Evolutionary conservation across 2,113 vertebrate genomes (phyloP).

Genomic region (Grus americana): DNA sequence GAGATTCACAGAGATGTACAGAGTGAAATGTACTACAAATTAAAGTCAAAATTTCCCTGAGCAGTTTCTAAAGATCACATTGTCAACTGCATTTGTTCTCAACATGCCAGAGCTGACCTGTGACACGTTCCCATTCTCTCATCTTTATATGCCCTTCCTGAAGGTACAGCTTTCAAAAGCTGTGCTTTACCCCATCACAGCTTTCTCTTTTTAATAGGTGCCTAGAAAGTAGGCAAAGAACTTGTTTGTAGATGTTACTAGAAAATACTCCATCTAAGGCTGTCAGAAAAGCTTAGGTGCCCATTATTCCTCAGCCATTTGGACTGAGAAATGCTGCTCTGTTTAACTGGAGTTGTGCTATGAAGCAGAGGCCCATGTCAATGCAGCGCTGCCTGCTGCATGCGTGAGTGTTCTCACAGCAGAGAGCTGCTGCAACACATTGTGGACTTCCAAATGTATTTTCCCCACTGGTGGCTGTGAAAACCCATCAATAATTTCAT

Average conservation of each 20-base stretch:
- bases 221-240: neutral
- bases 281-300: neutral
- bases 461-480: neutral
- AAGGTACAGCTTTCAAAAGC: neutral
- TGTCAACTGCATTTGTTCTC: neutral
- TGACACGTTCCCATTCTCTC: neutral
- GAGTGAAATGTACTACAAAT: neutral
- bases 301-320: neutral
- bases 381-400: neutral
- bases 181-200: neutral
- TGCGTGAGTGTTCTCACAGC: neutral
- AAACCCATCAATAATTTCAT: neutral
- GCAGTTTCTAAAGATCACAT: neutral
- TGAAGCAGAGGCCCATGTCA: neutral
- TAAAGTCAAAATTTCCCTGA: neutral
- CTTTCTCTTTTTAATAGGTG: neutral
- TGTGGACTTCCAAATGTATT: neutral
- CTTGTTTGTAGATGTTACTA: neutral
- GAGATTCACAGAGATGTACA: neutral
- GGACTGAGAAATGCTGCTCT: neutral
- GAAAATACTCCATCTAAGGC: neutral
- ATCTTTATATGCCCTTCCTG: neutral
- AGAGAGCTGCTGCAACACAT: neutral
- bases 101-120: neutral
- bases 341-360: neutral